These are phyloP conservation scores for Lampris incognitus DNA, from an alignment of 2,113 vertebrate species.

Conservation along the genomic window DNA sequence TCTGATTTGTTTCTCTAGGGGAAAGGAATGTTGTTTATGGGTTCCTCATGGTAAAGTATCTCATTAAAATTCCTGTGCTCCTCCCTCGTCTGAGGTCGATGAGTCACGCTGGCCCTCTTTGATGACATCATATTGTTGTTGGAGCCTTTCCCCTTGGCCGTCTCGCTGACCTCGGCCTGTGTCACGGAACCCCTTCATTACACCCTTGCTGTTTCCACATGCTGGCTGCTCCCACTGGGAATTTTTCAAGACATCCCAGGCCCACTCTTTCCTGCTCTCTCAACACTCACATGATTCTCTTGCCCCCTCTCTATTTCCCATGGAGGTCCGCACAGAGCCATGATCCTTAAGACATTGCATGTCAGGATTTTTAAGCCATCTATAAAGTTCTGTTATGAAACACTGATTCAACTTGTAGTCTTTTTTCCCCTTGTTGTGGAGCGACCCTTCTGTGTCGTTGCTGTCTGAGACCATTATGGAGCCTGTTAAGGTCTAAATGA, in stretches of 20 bases:
- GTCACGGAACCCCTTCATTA: conserved; percentile 77
- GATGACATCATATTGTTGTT: conserved; percentile 81
- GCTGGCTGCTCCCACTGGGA: conserved; percentile 64
- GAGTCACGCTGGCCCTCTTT: conserved; percentile 78
- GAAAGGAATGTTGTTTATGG: conserved; percentile 65
- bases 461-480: conserved; percentile 62
- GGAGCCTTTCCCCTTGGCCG: conserved; percentile 59
- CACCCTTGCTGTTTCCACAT: conserved; percentile 65
- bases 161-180: conserved; percentile 74
- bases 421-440: conserved; percentile 35
- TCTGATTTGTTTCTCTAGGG: conserved; percentile 46
- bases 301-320: conserved; percentile 68
- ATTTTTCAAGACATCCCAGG: conserved; percentile 44
- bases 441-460: conserved; percentile 30
- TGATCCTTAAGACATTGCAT: conserved; percentile 49
- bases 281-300: conserved; percentile 44
- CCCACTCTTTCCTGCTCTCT: conserved; percentile 49
- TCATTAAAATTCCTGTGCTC: conserved; percentile 73
- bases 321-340: conserved; percentile 32
- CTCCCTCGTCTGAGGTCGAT: conserved; percentile 71
- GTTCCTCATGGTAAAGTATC: conserved; percentile 58
- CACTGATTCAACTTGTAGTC: conserved; percentile 35
- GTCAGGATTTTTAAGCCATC: conserved; percentile 38
- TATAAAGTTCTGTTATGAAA: conserved; percentile 58
- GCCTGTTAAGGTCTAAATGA: conserved; percentile 69